Base-by-base conservation (phyloP, 2,888 invertebrate genomes). In the Orchesella flavescens region DNA sequence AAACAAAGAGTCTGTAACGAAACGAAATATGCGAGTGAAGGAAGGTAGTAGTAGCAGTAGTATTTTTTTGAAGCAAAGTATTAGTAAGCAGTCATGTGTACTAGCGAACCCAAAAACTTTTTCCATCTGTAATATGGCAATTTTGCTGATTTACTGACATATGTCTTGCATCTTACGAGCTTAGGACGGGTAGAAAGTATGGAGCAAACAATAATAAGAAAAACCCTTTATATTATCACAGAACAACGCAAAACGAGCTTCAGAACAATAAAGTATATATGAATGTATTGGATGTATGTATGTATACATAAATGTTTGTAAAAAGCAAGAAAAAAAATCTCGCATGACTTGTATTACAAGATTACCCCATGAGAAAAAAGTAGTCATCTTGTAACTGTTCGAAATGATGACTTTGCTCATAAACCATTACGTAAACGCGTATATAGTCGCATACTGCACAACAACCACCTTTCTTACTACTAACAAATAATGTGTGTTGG, bases 121-220 rank as follows among this genome's bases (percentile, higher is more conserved):
- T 73, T 68, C 57, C 77, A 83, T 83, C 83, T 83, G 77, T 83
- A 83, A 83, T 83, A 83, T 65, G 65, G 83, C 83, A 77, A 83
- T 83, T 83, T 77, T 49, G 72, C 68, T 83, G 83, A 83, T 83
- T 83, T 83, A 77, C 77, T 83, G 83, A 77, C 83, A 77, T 77
- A 83, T 77, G 83, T 83, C 83, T 83, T 66, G 59, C 83, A 83
- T 73, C 72, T 66, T 77, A 49, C 73, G 34, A 34, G 34, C 34
- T 34, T 34, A 34, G 3, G 34, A 34, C 34, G 59, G 53, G 23
- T 65, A 57, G 17, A 72, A 66, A 57, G 73, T 55, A 24, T 23
- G 1, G 19, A 57, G 57, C 53, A 49, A 68, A 23, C 68, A 21
- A 66, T 59, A 66, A 73, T 46, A 23, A 71, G 49, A 71, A 71